A percentile compares a stretch with the other conserved stretches of the same genome.
Conservation (phyloP, 2,113 vertebrate species). For the Arvicanthis niloticus region DNA sequence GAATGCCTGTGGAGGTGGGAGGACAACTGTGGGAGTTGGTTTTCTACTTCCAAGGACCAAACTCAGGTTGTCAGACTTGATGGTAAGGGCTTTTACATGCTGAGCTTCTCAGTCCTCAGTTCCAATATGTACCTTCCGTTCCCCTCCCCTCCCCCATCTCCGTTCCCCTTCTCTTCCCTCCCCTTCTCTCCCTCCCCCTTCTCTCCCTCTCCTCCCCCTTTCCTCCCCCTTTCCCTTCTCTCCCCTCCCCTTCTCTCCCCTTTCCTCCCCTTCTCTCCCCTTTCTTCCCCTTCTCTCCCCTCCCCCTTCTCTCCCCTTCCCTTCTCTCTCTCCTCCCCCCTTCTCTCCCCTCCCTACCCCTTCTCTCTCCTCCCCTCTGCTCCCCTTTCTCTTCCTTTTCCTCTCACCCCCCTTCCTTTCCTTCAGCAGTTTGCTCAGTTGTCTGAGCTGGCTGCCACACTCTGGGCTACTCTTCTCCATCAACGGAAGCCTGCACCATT, state of each 20-base stretch:
- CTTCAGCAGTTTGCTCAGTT: neutral
- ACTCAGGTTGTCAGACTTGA: neutral
- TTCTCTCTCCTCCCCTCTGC: no score
- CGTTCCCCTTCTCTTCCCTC: neutral
- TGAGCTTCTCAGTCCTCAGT: neutral
- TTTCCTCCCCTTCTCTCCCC: no score
- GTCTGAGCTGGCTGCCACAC: neutral
- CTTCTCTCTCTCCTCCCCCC: no score
- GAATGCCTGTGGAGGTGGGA: neutral
- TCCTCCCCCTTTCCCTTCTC: no score
- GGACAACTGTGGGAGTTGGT: neutral
- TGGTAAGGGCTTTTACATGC: neutral
- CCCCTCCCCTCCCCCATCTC: neutral
- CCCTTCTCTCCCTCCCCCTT: neutral
- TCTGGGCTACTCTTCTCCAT: neutral
- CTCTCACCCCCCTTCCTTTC: no score
- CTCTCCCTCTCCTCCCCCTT: no score
- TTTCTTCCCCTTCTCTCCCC: neutral
- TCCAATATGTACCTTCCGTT: neutral
- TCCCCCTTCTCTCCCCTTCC: neutral
- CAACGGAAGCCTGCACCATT: neutral
- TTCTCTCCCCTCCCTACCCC: neutral
- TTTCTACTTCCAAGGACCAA: neutral
- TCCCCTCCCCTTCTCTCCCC: no score
- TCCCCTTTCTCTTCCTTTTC: no score